Percentiles rank a stretch among this genome's conserved stretches.
These are phyloP conservation scores for Brachymystax lenok DNA, from an alignment of 2,797 vertebrate species.

Conservation along the genomic window DNA sequence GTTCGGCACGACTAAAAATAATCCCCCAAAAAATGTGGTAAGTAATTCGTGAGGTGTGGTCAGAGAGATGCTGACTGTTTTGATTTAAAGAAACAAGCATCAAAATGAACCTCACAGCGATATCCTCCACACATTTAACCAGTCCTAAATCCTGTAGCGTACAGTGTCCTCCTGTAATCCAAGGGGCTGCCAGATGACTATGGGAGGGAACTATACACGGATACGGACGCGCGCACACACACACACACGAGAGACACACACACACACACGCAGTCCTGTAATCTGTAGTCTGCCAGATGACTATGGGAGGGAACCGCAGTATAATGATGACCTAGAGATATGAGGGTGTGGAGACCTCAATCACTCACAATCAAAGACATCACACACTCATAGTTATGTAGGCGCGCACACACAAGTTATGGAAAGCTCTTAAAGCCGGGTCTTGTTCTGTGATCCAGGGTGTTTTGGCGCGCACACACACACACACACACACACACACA, in stretches of 20 bases:
- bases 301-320: conserved; percentile 35
- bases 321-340: conserved; percentile 41
- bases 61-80: background rate
- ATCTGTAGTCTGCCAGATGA: conserved; percentile 38
- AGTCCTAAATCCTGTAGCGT: conserved; percentile 36
- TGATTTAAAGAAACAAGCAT: background rate
- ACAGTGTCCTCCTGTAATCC: conserved; percentile 39
- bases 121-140: conserved; percentile 38
- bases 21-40: background rate
- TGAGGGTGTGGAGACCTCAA: conserved; percentile 42
- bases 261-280: conserved; percentile 42
- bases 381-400: conserved; percentile 4
- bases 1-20: background rate
- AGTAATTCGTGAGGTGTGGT: background rate
- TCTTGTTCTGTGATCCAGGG: too few species aligned
- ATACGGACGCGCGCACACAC: background rate
- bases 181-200: conserved; percentile 29
- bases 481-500: background rate
- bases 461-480: too few species aligned
- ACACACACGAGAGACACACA: conserved; percentile 18
- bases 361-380: conserved; percentile 41
- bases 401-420: background rate
- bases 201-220: conserved; percentile 8
- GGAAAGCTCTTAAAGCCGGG: too few species aligned
- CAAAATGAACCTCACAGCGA: background rate